Base-by-base conservation (phyloP, 2,113 vertebrate species). In the Ceratotherium simum region DNA sequence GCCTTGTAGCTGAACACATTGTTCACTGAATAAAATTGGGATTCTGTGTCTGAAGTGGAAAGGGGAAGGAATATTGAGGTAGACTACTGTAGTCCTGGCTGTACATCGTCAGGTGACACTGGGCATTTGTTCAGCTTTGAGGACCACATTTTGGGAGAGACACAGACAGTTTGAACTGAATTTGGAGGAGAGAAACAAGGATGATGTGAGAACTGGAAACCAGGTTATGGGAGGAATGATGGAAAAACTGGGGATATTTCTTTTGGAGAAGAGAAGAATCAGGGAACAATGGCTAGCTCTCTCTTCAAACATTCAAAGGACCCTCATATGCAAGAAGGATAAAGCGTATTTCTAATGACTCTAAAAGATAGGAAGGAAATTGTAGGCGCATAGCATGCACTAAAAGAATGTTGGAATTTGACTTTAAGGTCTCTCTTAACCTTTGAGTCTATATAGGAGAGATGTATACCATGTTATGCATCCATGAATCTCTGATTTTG, bases 401-500 rank as follows among this genome's bases (percentile, higher is more conserved):
- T 14, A 8, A 42, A 90, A 76, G 73, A 80, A 73, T n/a, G 54
- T 60, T 86, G 64, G 29, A 58, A 58, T 90, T 93, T 17, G 36
- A 58, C 64, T 25, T 51, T 17, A 93, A 10, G 2, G 6, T 67
- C 54, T 67, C 42, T 94, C 87, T 78, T 60, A 72, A 67, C 27
- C 33, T 84, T 80, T 67, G 85, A 42, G 20, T 16, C 78, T 90
- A 29, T 14, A 18, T 23, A 62, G 83, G 60, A 62, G 39, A 75
- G 20, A 78, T 39, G 13, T n/a, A 31, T 90, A 72, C 60, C 10
- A n/a, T 29, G 11, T 33, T 51, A 72, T 78, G 20, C 14, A 11
- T 36, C n/a, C 2, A 2, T 29, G 80, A 92, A 25, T 92, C n/a
- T 84, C 72, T 82, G 64, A 42, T 93, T 93, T 95, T 86, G 73